Evolutionary conservation across 2,113 vertebrate species (phyloP).

Genomic region (Osmerus eperlanus): DNA sequence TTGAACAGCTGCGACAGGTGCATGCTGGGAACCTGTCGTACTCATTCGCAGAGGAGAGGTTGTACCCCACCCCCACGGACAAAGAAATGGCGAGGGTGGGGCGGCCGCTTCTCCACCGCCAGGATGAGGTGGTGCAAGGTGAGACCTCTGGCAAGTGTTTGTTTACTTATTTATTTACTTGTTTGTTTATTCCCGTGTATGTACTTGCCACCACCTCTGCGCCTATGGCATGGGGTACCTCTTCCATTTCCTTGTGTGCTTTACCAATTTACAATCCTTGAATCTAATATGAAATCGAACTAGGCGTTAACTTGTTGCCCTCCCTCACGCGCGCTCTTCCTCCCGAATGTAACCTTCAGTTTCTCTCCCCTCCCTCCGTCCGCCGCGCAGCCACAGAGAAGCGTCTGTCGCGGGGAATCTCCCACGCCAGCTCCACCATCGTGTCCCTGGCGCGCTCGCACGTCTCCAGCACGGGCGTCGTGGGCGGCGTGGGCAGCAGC

Average conservation of each 20-base stretch:
- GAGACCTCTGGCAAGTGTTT: neutral
- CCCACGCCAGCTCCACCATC: constrained; percentile 92
- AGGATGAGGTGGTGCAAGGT: constrained; percentile 93
- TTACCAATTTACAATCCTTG: no score
- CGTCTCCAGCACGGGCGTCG: constrained; percentile 79
- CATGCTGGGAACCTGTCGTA: constrained; percentile 79
- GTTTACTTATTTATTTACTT: neutral
- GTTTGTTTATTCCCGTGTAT: no score
- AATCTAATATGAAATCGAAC: no score
- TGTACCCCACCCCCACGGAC: constrained; percentile 60
- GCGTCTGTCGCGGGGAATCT: constrained; percentile 89
- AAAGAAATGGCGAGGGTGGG: constrained; percentile 70
- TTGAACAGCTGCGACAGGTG: constrained; percentile 90
- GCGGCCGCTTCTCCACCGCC: constrained; percentile 85
- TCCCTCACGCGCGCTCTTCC: neutral
- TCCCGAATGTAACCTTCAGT: neutral
- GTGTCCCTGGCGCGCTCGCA: constrained; percentile 92
- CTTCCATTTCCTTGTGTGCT: no score
- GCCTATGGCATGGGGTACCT: no score
- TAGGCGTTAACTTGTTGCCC: neutral
- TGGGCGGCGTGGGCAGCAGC: constrained; percentile 44
- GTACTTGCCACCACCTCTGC: no score
- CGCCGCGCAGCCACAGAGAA: constrained; percentile 75
- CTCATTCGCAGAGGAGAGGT: constrained; percentile 76
- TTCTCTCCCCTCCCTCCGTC: neutral